Evolutionary conservation across 2,888 invertebrate genomes (phyloP).

Genomic region (Drosophila greeni): DNA sequence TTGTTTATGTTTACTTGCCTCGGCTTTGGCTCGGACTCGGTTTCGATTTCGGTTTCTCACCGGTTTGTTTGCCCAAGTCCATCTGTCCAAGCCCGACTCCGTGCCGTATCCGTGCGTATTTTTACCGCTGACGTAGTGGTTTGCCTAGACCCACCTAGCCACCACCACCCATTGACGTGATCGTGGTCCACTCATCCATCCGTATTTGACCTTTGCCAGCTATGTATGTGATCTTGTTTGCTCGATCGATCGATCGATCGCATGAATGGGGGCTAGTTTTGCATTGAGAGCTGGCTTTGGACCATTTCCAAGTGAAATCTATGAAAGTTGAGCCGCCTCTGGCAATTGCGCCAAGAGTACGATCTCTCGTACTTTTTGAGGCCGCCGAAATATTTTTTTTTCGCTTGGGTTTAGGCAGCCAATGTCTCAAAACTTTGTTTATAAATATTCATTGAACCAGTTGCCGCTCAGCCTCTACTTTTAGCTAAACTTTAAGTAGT

Average conservation of each 20-base stretch:
- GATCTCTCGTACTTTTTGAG: conserved; percentile 28
- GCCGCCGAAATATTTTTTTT: conserved; percentile 21
- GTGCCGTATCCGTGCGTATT: conserved; percentile 39
- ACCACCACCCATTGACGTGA: conserved; percentile 47
- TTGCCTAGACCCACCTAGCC: conserved; percentile 75
- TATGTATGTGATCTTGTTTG: conserved; percentile 59
- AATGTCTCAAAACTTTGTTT: conserved; percentile 14
- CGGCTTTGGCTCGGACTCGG: conserved; percentile 28
- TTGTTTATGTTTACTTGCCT: conserved; percentile 51
- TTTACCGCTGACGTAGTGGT: conserved; percentile 65
- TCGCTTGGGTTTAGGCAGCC: conserved; percentile 6
- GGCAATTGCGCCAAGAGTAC: conserved; percentile 27
- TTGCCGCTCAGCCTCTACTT: conserved; percentile 14
- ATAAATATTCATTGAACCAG: conserved; percentile 35
- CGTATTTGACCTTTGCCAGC: conserved; percentile 59
- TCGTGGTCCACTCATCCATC: conserved; percentile 54
- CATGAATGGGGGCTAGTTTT: conserved; percentile 54
- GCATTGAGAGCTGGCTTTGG: conserved; percentile 51
- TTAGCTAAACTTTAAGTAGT: background rate
- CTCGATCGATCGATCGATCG: conserved; percentile 37
- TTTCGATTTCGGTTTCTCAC: conserved; percentile 24
- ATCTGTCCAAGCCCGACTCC: conserved; percentile 20
- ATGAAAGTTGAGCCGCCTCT: conserved; percentile 58
- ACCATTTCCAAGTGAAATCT: conserved; percentile 71
- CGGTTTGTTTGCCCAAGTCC: conserved; percentile 30